These are phyloP conservation scores for Andrena praecox DNA, from an alignment of 2,888 invertebrate genomes.

Conservation along the genomic window DNA sequence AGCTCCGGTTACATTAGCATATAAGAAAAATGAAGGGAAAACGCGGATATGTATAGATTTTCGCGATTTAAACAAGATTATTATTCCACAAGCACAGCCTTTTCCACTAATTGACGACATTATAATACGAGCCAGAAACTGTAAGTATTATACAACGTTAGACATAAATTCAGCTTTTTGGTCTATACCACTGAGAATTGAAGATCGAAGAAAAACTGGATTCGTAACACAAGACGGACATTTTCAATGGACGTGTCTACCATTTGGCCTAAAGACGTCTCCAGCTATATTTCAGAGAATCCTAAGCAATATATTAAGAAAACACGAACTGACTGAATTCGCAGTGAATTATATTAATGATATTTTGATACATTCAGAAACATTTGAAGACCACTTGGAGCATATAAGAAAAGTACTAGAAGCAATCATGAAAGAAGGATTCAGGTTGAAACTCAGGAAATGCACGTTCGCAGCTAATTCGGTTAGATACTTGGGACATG, in stretches of 20 bases:
- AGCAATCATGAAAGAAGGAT: conserved; percentile 26
- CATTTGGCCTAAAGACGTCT: neutral
- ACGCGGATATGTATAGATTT: neutral
- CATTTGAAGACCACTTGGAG: conserved; percentile 22
- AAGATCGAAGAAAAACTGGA: conserved; percentile 63
- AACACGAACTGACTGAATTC: conserved; percentile 30
- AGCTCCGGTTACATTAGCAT: neutral
- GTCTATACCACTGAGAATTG: conserved; percentile 37
- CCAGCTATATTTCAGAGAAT: conserved; percentile 40
- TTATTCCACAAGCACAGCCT: conserved; percentile 54
- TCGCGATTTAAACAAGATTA: neutral
- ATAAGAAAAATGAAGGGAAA: neutral
- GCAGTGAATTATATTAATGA: conserved; percentile 30
- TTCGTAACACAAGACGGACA: conserved; percentile 19
- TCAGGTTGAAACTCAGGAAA: conserved; percentile 31
- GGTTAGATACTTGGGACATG: conserved; percentile 27
- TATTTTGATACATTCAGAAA: conserved; percentile 27
- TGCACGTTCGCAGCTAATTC: conserved; percentile 21
- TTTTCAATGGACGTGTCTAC: no score
- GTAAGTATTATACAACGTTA: conserved; percentile 11
- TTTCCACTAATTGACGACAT: conserved; percentile 30
- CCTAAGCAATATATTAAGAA: conserved; percentile 33
- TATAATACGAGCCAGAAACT: conserved; percentile 16
- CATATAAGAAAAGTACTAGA: conserved; percentile 18
- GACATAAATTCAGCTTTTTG: conserved; percentile 23